These are phyloP conservation scores for Acrobasis suavella DNA, from an alignment of 2,888 invertebrate genomes.

Conservation along the genomic window DNA sequence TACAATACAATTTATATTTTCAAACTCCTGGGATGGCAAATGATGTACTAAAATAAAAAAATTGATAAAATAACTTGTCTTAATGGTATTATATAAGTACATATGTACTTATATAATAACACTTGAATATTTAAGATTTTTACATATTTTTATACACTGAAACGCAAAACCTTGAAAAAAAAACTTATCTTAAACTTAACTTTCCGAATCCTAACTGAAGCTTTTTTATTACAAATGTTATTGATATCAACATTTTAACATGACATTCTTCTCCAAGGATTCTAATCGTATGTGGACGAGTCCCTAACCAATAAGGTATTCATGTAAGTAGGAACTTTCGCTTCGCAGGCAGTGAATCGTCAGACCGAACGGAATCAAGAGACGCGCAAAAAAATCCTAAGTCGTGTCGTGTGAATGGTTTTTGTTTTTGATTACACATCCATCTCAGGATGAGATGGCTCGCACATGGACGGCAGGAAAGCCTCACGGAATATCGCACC, in stretches of 20 bases:
- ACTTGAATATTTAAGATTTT: too few relatives aligned
- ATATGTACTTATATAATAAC: too few relatives aligned
- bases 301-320: neutral
- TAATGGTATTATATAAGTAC: too few relatives aligned
- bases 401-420: constrained; percentile 50
- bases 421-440: constrained; percentile 66
- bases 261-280: neutral
- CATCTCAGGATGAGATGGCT: constrained; percentile 53
- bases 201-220: too few relatives aligned
- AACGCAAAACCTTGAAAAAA: too few relatives aligned
- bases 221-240: too few relatives aligned
- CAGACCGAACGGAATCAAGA: constrained; percentile 29
- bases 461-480: constrained; percentile 73
- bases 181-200: too few relatives aligned
- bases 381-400: constrained; percentile 51
- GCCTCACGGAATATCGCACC: constrained; percentile 64
- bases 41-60: too few relatives aligned
- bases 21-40: too few relatives aligned
- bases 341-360: constrained; percentile 13
- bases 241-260: neutral
- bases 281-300: neutral
- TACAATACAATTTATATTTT: too few relatives aligned
- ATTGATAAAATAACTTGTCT: too few relatives aligned
- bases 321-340: neutral
- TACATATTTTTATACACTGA: too few relatives aligned